Conservation (phyloP, 1,140 invertebrate species). For the Steinernema khuongi region DNA sequence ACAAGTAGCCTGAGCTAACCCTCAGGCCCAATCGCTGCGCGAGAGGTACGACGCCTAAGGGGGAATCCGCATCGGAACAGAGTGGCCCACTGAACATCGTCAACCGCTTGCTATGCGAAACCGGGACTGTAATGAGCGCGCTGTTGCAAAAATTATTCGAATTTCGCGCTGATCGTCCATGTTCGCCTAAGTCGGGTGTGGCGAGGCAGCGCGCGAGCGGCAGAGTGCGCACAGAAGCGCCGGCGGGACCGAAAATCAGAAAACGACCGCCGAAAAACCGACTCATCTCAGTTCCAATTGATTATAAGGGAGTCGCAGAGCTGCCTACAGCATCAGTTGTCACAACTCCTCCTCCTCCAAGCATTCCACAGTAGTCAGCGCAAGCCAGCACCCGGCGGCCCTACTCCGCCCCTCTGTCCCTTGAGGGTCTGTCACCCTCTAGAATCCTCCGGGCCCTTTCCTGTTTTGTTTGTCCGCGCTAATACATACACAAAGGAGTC, state of each 20-base stretch:
- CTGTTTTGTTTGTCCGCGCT: too few species aligned
- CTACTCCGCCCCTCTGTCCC: background rate
- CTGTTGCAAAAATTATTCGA: conserved; percentile 17
- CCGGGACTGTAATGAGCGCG: background rate
- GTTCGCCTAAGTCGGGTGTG: background rate
- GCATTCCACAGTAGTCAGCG: background rate
- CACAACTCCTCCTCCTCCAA: conserved; percentile 3
- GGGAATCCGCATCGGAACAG: background rate
- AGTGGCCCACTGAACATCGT: background rate
- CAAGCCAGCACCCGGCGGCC: background rate
- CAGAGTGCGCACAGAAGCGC: conserved; percentile 7
- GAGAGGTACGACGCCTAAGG: too few species aligned
- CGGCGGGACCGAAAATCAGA: conserved; percentile 28
- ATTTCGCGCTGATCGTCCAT: conserved; percentile 6
- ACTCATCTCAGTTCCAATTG: conserved; percentile 15
- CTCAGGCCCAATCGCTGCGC: too few species aligned
- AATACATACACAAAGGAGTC: too few species aligned
- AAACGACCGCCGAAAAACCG: conserved; percentile 25
- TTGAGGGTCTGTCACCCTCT: too few species aligned
- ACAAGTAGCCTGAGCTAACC: too few species aligned
- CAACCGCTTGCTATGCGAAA: background rate
- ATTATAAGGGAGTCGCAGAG: conserved; percentile 13
- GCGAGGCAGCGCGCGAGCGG: background rate
- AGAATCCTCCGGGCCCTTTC: too few species aligned
- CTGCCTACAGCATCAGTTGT: conserved; percentile 17